phyloP scores from a whole-genome alignment of 2,797 vertebrate species.

The Amphiprion clarkii region DNA sequence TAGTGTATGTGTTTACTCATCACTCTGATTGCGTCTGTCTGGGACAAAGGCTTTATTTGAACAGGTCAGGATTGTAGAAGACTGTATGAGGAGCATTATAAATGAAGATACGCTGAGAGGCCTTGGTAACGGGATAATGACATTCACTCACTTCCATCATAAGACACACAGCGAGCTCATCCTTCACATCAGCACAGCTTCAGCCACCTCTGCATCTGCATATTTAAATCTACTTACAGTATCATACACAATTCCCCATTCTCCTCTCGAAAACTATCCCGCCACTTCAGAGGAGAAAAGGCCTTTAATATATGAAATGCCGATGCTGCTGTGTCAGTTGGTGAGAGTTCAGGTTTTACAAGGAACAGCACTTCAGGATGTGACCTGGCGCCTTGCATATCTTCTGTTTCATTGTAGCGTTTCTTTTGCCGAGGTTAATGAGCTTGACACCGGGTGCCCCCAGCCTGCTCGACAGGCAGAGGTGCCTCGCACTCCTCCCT shows the following conservation, averaged over 20 bases:
- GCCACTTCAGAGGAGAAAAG: slow-evolving; percentile 62
- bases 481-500: slow-evolving; percentile 62
- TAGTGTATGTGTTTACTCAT: slow-evolving; percentile 82
- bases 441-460: slow-evolving; percentile 77
- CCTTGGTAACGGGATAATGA: slow-evolving; percentile 68
- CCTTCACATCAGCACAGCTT: slow-evolving; percentile 47
- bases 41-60: slow-evolving; percentile 74
- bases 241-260: slow-evolving; percentile 56
- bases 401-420: slow-evolving; percentile 76
- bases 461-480: slow-evolving; percentile 61
- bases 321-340: slow-evolving; percentile 71
- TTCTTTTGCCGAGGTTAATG: slow-evolving; percentile 82
- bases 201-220: slow-evolving; percentile 60
- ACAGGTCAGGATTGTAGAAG: slow-evolving; percentile 69
- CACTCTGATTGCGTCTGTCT: slow-evolving; percentile 77
- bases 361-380: slow-evolving; percentile 75
- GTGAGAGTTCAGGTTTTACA: slow-evolving; percentile 76
- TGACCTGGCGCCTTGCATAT: slow-evolving; percentile 71
- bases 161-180: slow-evolving; percentile 43
- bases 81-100: slow-evolving; percentile 69
- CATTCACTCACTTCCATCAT: slow-evolving; percentile 58
- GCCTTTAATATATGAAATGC: slow-evolving; percentile 74
- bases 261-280: slow-evolving; percentile 51
- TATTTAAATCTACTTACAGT: slow-evolving; percentile 71
- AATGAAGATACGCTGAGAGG: slow-evolving; percentile 77